These are phyloP conservation scores for Remorina albescens DNA, from an alignment of 2,797 vertebrate species.

Conservation along the genomic window DNA sequence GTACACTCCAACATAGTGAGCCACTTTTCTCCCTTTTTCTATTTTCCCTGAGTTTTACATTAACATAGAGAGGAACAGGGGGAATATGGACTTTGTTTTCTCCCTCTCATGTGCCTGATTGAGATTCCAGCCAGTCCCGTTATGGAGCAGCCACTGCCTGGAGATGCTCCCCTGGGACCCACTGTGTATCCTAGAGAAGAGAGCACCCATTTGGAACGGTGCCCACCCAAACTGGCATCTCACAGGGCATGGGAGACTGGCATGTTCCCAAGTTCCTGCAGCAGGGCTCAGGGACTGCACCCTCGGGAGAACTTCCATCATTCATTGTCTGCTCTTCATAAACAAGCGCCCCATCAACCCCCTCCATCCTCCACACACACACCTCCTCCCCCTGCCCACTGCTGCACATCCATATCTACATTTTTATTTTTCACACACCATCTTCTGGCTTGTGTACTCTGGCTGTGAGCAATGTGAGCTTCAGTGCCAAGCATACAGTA, in stretches of 20 bases:
- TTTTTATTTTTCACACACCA: slow-evolving; percentile 62
- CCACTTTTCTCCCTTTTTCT: slow-evolving; percentile 41
- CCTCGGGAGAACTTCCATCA: slow-evolving; percentile 78
- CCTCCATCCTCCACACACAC: slow-evolving; percentile 1
- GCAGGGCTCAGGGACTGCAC: slow-evolving; percentile 74
- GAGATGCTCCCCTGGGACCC: slow-evolving; percentile 69
- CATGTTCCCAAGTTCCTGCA: slow-evolving; percentile 77
- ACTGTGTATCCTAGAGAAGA: slow-evolving; percentile 73
- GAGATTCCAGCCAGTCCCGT: slow-evolving; percentile 74
- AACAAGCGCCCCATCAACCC: slow-evolving; percentile 49
- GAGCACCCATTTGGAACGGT: slow-evolving; percentile 80
- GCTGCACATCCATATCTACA: slow-evolving; percentile 41
- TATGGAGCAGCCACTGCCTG: slow-evolving; percentile 70
- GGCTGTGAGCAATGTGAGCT: slow-evolving; percentile 57
- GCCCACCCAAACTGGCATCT: slow-evolving; percentile 83
- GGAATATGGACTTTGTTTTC: slow-evolving; percentile 57
- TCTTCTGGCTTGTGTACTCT: slow-evolving; percentile 61
- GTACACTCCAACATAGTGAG: slow-evolving; percentile 48
- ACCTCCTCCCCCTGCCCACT: slow-evolving; percentile 26
- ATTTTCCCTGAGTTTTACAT: slow-evolving; percentile 26
- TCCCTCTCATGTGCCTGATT: slow-evolving; percentile 64
- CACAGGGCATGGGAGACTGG: slow-evolving; percentile 80
- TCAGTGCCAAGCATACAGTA: slow-evolving; percentile 33
- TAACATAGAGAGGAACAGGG: slow-evolving; percentile 55
- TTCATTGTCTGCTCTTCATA: slow-evolving; percentile 80